Evolutionary conservation across 2,797 vertebrate species (phyloP).

Genomic region (Tragopan temminckii): DNA sequence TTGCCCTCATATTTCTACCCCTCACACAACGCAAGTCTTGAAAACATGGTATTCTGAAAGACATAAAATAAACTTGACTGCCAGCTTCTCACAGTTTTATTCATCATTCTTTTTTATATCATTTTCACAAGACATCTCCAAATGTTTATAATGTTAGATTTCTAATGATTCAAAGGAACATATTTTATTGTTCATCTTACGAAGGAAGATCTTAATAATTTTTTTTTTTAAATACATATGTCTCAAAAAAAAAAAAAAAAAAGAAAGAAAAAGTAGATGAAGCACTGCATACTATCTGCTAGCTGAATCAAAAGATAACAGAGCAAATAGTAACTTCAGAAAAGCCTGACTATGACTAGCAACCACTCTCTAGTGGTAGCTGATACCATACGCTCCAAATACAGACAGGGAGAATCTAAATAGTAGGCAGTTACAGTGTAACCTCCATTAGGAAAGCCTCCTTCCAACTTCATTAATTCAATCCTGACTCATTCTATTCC

Average conservation of each 20-base stretch:
- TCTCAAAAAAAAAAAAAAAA: background rate
- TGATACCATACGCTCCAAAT: background rate
- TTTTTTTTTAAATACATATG: background rate
- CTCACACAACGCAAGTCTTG: background rate
- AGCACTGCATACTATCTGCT: background rate
- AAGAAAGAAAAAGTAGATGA: background rate
- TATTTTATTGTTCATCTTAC: background rate
- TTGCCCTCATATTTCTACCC: background rate
- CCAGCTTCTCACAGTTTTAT: constrained; percentile 6
- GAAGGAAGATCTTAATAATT: background rate
- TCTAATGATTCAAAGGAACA: background rate
- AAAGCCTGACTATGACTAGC: background rate
- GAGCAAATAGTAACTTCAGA: constrained; percentile 1
- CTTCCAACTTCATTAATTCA: background rate
- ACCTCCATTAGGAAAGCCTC: background rate
- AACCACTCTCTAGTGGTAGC: background rate
- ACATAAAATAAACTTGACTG: constrained; percentile 7
- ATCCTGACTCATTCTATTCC: background rate
- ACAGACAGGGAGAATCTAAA: background rate
- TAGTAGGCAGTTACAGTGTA: background rate
- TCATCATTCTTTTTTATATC: background rate
- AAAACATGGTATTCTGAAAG: constrained; percentile 29
- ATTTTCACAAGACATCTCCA: background rate
- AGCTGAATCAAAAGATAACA: background rate
- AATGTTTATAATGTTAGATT: background rate